Conservation (phyloP, 2,888 invertebrate species). For the Parelbella ahira region DNA sequence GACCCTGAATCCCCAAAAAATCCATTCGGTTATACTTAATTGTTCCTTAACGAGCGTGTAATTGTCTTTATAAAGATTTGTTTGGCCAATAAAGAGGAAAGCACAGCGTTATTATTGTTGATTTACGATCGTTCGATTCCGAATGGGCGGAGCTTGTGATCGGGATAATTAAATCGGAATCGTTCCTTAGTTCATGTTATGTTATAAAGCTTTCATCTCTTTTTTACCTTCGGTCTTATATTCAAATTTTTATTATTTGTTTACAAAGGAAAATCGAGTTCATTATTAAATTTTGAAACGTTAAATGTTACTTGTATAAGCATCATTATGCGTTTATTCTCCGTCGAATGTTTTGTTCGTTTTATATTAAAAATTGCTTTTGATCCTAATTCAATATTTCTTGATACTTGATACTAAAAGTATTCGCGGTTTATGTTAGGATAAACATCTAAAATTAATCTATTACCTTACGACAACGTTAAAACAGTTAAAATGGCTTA, state of each 20-base stretch:
- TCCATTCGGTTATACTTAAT: constrained; percentile 38
- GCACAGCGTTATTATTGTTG: constrained; percentile 59
- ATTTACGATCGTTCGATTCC: constrained; percentile 61
- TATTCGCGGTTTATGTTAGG: too few species aligned
- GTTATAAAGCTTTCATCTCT: constrained; percentile 15
- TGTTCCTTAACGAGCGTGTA: constrained; percentile 68
- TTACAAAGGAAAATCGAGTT: too few species aligned
- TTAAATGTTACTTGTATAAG: too few species aligned
- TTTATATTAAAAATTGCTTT: too few species aligned
- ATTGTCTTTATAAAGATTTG: constrained; percentile 74
- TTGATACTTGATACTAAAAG: too few species aligned
- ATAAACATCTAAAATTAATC: too few species aligned
- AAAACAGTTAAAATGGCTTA: too few species aligned
- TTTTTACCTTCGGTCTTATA: not conserved
- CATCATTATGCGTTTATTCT: too few species aligned
- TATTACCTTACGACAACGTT: too few species aligned
- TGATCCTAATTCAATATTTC: too few species aligned
- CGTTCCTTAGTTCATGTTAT: constrained; percentile 31
- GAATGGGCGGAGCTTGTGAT: constrained; percentile 58
- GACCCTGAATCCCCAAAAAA: constrained; percentile 17
- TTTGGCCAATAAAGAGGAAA: constrained; percentile 62
- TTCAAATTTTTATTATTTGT: not conserved
- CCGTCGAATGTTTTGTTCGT: too few species aligned
- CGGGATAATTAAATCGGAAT: constrained; percentile 70
- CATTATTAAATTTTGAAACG: too few species aligned